Base-by-base conservation (phyloP, 2,888 invertebrate species). In the Unio pictorum region DNA sequence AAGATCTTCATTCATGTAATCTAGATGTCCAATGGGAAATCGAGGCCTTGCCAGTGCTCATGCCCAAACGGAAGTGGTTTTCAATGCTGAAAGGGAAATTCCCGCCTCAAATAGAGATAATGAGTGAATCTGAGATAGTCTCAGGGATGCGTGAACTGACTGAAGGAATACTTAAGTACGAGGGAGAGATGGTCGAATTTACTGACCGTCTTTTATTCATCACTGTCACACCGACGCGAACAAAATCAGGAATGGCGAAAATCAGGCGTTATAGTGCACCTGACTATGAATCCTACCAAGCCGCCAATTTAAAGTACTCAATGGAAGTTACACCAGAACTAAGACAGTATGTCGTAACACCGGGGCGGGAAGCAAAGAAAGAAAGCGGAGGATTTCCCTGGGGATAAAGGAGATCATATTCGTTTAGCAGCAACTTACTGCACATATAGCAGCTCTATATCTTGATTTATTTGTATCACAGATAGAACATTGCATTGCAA, bases 1-100 rank as follows among this genome's bases (percentile, higher is more conserved):
- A 84, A 67, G 85, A 86, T 58, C 75, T 89, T 20, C 85, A 86
- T 69, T 71, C 76, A 57, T 77, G 83, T 56, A 77, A 83, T 34
- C 80, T 86, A 56, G 87, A 88, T 67, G 87, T 88, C 55, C 75
- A 85, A 67, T 89, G 88, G 89, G 85, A 89, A 62, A 77, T 89
- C 23, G 88, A 88, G 66, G 80, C 78, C 61, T 73, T 88, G 18
- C 87, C 88, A 7, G 75, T 88, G 8, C 65, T 81, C 15, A 86
- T 89, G 76, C 76, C 83, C 26, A 87, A 86, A 74, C 70, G 73
- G 61, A 86, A 86, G 66, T 89, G 88, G 89, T 82, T 85, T 71
- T 80, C 85, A 3, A 84, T 88, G 87, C 61, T 89, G 28, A 74
- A 78, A 11, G 85, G 87, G 26, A 82, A 82, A 56, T 88, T 82